Conservation (phyloP, 2,113 vertebrate genomes). For the Lathamus discolor region DNA sequence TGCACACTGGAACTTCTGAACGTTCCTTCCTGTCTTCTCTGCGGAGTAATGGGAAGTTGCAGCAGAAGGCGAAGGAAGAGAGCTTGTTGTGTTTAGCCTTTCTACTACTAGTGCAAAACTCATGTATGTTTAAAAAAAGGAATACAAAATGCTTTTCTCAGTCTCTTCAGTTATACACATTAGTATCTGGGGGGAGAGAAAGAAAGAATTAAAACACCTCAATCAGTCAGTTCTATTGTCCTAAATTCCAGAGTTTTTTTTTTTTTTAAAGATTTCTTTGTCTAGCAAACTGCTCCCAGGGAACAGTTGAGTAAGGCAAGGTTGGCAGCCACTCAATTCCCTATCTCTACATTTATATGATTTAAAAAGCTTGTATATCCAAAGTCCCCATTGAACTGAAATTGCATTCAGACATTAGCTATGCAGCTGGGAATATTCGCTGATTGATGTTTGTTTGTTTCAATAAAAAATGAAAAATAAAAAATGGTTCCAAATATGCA, state of each 20-base stretch:
- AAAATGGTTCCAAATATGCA: conserved; percentile 43
- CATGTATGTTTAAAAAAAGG: not conserved
- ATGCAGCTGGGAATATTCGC: conserved; percentile 33
- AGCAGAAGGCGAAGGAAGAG: not conserved
- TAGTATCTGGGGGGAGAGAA: not conserved
- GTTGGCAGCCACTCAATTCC: conserved; percentile 46
- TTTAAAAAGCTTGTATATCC: conserved; percentile 34
- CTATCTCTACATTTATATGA: conserved; percentile 44
- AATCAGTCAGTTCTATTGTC: not conserved
- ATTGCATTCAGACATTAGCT: conserved; percentile 24
- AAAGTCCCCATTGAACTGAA: conserved; percentile 36
- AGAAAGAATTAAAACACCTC: not conserved
- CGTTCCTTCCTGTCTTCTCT: not conserved
- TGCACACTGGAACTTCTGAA: not conserved
- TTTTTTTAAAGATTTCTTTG: conserved; percentile 1
- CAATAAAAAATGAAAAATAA: conserved; percentile 36
- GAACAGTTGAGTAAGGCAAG: conserved; percentile 21
- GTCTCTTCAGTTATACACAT: accelerated
- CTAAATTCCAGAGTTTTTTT: not conserved
- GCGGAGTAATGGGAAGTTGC: not conserved
- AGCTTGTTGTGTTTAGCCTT: not conserved
- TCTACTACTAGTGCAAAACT: not conserved
- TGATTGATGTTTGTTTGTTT: conserved; percentile 55
- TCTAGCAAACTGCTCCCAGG: conserved; percentile 29
- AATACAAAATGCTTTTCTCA: not conserved